Conservation (phyloP, 1,140 invertebrate species). For the Pentalonia nigronervosa region DNA sequence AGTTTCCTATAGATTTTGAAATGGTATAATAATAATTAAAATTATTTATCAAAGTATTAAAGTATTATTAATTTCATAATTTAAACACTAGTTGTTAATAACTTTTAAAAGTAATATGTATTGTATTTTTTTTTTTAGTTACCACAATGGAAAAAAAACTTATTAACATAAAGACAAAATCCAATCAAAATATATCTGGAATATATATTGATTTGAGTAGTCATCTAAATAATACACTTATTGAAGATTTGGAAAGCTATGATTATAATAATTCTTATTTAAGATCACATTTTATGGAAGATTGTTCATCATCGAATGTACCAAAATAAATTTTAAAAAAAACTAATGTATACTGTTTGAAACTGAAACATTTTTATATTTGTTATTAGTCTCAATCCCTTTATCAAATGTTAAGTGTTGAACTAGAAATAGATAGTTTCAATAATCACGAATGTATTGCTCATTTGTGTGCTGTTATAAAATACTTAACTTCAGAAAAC, state of each 20-base stretch:
- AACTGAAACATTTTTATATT: background rate
- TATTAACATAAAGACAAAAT: background rate
- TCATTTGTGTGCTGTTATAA: constrained; percentile 30
- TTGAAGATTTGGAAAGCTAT: constrained; percentile 9
- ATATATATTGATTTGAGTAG: constrained; percentile 8
- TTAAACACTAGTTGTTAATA: too few relatives aligned
- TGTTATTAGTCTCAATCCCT: background rate
- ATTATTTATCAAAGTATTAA: background rate
- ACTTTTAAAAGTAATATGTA: background rate
- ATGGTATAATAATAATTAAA: background rate
- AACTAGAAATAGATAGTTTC: constrained; percentile 1
- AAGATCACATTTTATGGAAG: background rate
- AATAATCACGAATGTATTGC: constrained; percentile 42
- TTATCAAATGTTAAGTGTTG: background rate
- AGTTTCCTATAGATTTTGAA: constrained; percentile 36
- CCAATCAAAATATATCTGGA: constrained; percentile 15
- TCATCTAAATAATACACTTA: constrained; percentile 12
- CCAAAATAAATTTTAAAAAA: background rate
- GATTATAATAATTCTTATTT: constrained; percentile 39
- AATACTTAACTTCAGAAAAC: constrained; percentile 21
- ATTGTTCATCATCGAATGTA: background rate
- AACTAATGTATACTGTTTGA: background rate
- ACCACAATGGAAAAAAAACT: constrained; percentile 33
- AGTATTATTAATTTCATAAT: background rate
- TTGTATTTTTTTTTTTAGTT: background rate